Conservation (phyloP, 2,888 invertebrate genomes). For the Sabellastarte sp. region DNA sequence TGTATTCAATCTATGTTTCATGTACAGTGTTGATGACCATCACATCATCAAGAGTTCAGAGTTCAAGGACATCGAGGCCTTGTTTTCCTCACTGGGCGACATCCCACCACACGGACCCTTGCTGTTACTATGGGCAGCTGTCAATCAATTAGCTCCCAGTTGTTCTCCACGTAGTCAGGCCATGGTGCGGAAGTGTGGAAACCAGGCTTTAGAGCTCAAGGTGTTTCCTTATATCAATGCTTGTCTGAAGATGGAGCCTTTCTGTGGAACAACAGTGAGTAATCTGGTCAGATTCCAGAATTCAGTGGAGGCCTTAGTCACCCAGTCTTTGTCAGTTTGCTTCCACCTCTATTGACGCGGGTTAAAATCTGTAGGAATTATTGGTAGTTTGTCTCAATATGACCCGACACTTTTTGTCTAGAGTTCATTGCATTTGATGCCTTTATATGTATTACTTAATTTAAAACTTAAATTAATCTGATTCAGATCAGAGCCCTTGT, state of each 20-base stretch:
- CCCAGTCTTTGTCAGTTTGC: too few species aligned
- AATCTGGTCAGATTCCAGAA: background rate
- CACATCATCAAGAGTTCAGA: background rate
- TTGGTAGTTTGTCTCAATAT: too few species aligned
- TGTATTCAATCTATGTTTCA: too few species aligned
- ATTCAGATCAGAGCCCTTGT: too few species aligned
- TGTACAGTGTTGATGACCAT: too few species aligned
- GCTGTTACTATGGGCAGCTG: constrained; percentile 53
- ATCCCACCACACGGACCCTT: constrained; percentile 50
- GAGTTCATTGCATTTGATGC: too few species aligned
- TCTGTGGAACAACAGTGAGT: constrained; percentile 47
- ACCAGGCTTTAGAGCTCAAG: constrained; percentile 44
- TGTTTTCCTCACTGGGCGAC: constrained; percentile 37
- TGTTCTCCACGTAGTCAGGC: constrained; percentile 17
- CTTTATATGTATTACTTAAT: too few species aligned
- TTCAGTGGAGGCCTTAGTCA: too few species aligned
- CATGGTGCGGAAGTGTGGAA: constrained; percentile 46
- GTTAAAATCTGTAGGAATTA: too few species aligned
- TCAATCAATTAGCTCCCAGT: constrained; percentile 38
- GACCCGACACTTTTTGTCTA: too few species aligned
- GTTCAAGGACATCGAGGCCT: constrained; percentile 31
- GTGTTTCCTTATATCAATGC: constrained; percentile 45
- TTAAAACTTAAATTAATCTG: too few species aligned
- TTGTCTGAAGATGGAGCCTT: constrained; percentile 42
- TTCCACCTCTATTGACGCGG: too few species aligned